Evolutionary conservation across 2,888 invertebrate genomes (phyloP).

Genomic region (Microplitis manilae): DNA sequence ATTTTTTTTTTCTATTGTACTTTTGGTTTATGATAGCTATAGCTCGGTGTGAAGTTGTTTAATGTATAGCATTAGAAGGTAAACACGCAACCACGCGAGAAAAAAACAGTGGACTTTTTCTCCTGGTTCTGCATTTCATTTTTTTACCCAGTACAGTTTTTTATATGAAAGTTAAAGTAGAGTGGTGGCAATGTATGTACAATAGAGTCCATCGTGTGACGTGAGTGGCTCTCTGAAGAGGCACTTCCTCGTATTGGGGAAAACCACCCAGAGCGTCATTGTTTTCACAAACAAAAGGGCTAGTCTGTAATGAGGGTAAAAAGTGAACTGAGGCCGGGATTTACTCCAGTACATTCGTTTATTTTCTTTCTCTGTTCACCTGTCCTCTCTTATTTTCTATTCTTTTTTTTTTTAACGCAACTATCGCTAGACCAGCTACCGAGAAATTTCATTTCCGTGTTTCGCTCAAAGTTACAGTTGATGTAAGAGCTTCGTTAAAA

Average conservation of each 20-base stretch:
- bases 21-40: conserved; percentile 6
- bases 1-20: neutral
- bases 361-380: conserved; percentile 29
- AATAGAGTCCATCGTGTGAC: conserved; percentile 52
- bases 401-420: conserved; percentile 33
- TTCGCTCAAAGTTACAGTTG: conserved; percentile 35
- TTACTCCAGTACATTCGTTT: conserved; percentile 52
- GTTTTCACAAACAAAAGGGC: conserved; percentile 55
- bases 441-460: conserved; percentile 43
- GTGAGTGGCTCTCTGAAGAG: conserved; percentile 50
- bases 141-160: neutral
- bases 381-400: neutral
- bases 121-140: neutral
- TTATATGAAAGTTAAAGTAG: neutral
- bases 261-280: conserved; percentile 47
- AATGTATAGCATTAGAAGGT: neutral
- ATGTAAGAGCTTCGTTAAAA: conserved; percentile 41
- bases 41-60: neutral
- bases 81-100: neutral
- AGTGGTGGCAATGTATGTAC: conserved; percentile 37
- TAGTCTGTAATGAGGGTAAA: conserved; percentile 50
- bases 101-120: neutral
- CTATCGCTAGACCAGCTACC: conserved; percentile 29
- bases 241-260: conserved; percentile 46
- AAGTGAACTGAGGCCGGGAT: conserved; percentile 54